Percentiles rank a stretch among this genome's conserved stretches.
These are phyloP conservation scores for Apteryx mantelli DNA, from an alignment of 2,113 vertebrate species.

Conservation along the genomic window DNA sequence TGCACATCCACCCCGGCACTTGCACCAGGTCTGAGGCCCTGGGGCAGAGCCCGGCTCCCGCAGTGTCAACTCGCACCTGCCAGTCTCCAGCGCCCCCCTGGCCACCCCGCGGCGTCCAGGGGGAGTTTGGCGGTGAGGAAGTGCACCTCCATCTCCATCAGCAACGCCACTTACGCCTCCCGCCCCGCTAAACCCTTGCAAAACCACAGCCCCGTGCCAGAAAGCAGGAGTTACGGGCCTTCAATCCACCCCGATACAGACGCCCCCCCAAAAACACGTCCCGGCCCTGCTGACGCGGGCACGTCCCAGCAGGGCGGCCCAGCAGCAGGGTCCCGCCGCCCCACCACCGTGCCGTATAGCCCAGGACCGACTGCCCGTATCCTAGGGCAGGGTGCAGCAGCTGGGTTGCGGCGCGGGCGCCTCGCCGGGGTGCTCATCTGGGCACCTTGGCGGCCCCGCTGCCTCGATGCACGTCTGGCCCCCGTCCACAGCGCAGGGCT, in stretches of 20 bases:
- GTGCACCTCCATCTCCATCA: no score
- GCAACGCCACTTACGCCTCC: fast-evolving
- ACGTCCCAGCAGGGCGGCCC: background rate
- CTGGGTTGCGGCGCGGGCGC: no score
- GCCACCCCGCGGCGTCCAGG: background rate
- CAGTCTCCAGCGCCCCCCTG: no score
- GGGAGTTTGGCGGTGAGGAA: background rate
- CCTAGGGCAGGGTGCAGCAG: no score
- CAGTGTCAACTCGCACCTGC: background rate
- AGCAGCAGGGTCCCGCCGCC: background rate
- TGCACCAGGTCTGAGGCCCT: fast-evolving
- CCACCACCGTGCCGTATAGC: background rate
- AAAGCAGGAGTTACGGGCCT: background rate
- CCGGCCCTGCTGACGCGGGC: background rate
- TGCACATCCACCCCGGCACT: no score
- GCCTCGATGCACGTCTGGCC: background rate
- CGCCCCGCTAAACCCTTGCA: background rate
- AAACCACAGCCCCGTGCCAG: background rate
- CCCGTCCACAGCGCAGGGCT: background rate
- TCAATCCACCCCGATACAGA: background rate
- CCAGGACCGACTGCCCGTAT: background rate
- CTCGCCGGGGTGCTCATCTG: no score
- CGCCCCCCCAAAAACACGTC: background rate
- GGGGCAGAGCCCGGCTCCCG: background rate
- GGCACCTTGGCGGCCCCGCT: conserved; percentile 12